Conservation (phyloP, 2,888 invertebrate species). For the Ectobius pallidus region DNA sequence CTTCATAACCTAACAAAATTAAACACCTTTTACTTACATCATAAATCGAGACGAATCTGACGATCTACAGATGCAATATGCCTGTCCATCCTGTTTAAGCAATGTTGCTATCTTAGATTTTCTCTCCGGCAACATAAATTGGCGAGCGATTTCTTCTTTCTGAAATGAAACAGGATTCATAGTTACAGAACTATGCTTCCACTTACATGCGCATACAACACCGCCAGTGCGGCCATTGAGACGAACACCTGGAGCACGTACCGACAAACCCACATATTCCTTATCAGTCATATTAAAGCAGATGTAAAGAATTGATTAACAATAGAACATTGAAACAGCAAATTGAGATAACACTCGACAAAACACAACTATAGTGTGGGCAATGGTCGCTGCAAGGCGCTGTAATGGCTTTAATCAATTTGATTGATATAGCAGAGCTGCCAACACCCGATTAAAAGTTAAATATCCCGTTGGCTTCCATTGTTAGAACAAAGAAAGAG, state of each 20-base stretch:
- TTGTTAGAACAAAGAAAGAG: too few species aligned
- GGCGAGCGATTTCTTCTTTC: conserved; percentile 89
- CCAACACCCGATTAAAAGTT: too few species aligned
- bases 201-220: too few species aligned
- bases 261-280: conserved; percentile 43
- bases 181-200: too few species aligned
- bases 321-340: not conserved
- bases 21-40: conserved; percentile 73
- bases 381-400: too few species aligned
- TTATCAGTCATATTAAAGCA: conserved; percentile 42
- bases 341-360: not conserved
- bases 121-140: conserved; percentile 86
- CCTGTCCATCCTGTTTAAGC: conserved; percentile 87
- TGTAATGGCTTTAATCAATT: too few species aligned
- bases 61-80: conserved; percentile 93
- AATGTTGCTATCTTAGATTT: conserved; percentile 89
- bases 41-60: conserved; percentile 94
- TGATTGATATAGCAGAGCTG: too few species aligned
- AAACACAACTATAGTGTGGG: too few species aligned
- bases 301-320: conserved; percentile 1
- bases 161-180: conserved; percentile 52
- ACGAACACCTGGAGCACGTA: too few species aligned
- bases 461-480: too few species aligned
- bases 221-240: too few species aligned
- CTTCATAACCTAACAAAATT: not conserved